A percentile compares a stretch with the other conserved stretches of the same genome.
Conservation (phyloP, 2,113 vertebrate species). For the Erpornis zantholeuca region DNA sequence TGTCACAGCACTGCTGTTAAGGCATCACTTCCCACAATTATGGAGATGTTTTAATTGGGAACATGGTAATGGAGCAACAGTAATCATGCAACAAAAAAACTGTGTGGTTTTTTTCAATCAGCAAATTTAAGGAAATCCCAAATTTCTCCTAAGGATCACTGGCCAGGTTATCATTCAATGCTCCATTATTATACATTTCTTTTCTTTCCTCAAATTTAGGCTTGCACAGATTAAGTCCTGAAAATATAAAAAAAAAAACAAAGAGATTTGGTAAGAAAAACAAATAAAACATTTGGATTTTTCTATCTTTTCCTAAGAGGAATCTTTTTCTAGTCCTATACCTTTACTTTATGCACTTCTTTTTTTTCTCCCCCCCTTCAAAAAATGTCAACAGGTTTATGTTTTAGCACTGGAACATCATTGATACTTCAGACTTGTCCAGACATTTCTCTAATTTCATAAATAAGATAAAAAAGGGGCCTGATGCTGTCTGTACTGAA, state of each 20-base stretch:
- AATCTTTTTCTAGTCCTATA: background rate
- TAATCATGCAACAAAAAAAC: accelerated
- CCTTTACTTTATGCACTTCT: background rate
- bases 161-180: background rate
- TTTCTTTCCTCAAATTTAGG: background rate
- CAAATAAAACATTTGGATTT: background rate
- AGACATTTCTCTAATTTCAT: background rate
- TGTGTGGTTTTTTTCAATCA: background rate
- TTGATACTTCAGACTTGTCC: background rate
- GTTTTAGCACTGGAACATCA: background rate
- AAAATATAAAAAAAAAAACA: background rate
- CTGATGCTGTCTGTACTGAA: background rate
- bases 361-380: accelerated
- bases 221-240: background rate
- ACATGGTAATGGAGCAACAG: accelerated
- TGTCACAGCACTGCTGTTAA: background rate
- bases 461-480: background rate
- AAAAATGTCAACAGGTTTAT: background rate
- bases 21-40: background rate
- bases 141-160: background rate
- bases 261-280: background rate
- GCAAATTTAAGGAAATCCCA: background rate
- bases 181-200: accelerated
- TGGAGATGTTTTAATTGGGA: background rate
- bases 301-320: background rate